Evolutionary conservation across 2,113 vertebrate genomes (phyloP).

Genomic region (Bos indicus): DNA sequence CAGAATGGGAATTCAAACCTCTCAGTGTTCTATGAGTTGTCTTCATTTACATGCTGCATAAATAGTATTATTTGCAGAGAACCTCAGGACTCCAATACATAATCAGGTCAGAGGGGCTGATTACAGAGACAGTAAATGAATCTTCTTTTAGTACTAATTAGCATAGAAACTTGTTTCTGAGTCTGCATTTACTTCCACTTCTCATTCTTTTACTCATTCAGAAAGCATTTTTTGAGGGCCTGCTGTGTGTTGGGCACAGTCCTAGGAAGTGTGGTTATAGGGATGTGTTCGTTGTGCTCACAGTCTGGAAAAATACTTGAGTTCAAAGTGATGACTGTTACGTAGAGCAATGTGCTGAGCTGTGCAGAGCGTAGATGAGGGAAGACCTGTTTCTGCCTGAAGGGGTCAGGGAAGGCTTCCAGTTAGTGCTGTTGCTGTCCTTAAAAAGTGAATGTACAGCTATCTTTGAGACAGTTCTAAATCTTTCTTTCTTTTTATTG

Average conservation of each 20-base stretch:
- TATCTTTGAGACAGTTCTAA: background rate
- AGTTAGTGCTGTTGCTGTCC: background rate
- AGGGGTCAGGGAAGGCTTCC: slow-evolving; percentile 52
- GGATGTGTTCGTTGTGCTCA: background rate
- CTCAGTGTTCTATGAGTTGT: slow-evolving; percentile 43
- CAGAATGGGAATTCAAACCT: slow-evolving; percentile 31
- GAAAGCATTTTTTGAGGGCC: background rate
- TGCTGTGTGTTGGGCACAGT: background rate
- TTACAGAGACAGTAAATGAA: slow-evolving; percentile 62
- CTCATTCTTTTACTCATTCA: background rate
- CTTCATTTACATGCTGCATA: slow-evolving; percentile 66
- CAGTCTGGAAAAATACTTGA: background rate
- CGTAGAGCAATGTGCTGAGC: background rate
- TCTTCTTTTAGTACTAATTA: slow-evolving; percentile 61
- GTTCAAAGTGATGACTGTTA: background rate
- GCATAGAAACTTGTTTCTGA: slow-evolving; percentile 44
- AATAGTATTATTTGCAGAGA: slow-evolving; percentile 64
- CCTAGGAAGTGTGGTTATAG: no score
- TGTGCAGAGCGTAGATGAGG: background rate
- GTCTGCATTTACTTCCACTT: slow-evolving; percentile 39
- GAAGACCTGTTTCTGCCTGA: slow-evolving; percentile 50
- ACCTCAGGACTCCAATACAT: slow-evolving; percentile 51
- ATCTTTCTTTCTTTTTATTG: background rate
- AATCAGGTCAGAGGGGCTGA: slow-evolving; percentile 66
- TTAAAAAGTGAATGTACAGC: background rate